Base-by-base conservation (phyloP, 2,797 vertebrate genomes). In the Anguilla obscura region DNA sequence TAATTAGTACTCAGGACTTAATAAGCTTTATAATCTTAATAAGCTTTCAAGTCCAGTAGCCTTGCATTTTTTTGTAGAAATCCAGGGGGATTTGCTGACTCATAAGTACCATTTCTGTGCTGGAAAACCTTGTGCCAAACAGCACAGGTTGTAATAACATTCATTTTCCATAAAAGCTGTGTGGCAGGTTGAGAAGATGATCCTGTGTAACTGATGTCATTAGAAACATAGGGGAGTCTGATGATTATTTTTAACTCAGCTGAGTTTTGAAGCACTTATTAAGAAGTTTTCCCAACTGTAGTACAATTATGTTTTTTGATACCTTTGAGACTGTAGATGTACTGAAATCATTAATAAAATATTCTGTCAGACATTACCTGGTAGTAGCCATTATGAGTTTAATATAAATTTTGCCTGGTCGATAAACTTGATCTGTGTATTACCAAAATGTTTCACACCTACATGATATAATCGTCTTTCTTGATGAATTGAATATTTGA, bases 181-280 rank as follows among this genome's bases (percentile, higher is more conserved):
- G 60, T 3, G 18, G 6, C 60, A 21, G 60, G 97, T 99, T n/a
- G 98, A 99, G 87, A 97, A 98, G 94, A 99, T 99, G 98, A 98
- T 99, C 93, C 93, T 99, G 87, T 99, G 99, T 99, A 94, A 99
- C 99, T 0, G 98, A 99, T 83, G 98, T 99, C 91, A 97, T 99
- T 94, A 96, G 98, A 90, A 97, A 95, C 93, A 98, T 96, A 0
- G 98, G 98, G 86, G 97, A 99, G 91, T 94, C 93, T 45, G 98
- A 99, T 91, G 98, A 99, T 86, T 99, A 86, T 96, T 90, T 84
- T 84, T 66, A n/a, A 54, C 74, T 86, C 36, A 9, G 24, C 18
- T 27, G 27, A 30, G n/a, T 90, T 91, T 91, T 90, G 88, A 86
- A 91, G 94, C 95, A 95, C 94, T 94, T 95, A 87, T 91, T 0